A percentile compares a stretch with the other conserved stretches of the same genome.
Evolutionary conservation across 2,888 invertebrate species (phyloP).

Genomic region (Heliconius aoede): DNA sequence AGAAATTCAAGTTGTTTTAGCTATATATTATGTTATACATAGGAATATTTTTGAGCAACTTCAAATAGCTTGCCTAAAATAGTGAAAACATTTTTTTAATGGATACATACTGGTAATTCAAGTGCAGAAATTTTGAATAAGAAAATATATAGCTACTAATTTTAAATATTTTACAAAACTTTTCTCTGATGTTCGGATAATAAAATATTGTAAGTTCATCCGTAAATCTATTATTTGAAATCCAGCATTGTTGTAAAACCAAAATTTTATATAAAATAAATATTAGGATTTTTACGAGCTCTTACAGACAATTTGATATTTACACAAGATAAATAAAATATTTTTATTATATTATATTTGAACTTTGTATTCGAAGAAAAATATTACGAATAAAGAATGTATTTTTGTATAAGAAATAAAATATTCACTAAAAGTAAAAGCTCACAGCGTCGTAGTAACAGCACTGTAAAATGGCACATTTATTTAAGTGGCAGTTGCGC

Average conservation of each 20-base stretch:
- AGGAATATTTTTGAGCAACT: neutral
- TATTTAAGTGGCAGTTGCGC: slow-evolving; percentile 28
- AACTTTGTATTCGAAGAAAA: neutral
- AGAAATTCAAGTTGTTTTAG: neutral
- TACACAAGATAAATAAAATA: neutral
- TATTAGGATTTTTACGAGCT: neutral
- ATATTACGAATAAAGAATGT: neutral
- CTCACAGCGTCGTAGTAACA: slow-evolving; percentile 14
- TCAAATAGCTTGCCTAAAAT: neutral
- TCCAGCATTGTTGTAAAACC: neutral
- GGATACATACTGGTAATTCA: neutral
- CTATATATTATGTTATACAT: neutral
- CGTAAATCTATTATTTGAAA: neutral
- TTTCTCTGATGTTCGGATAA: too few species aligned
- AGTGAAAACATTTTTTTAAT: neutral
- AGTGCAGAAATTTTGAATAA: too few species aligned
- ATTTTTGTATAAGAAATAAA: slow-evolving; percentile 11
- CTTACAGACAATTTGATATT: neutral
- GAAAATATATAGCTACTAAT: too few species aligned
- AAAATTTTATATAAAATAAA: neutral
- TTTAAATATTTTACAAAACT: too few species aligned
- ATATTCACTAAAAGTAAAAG: slow-evolving; percentile 27
- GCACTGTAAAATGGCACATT: slow-evolving; percentile 24
- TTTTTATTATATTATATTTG: neutral
- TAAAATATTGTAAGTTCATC: neutral